phyloP scores from a whole-genome alignment of 2,888 invertebrate genomes.

The Nesidiocoris tenuis region DNA sequence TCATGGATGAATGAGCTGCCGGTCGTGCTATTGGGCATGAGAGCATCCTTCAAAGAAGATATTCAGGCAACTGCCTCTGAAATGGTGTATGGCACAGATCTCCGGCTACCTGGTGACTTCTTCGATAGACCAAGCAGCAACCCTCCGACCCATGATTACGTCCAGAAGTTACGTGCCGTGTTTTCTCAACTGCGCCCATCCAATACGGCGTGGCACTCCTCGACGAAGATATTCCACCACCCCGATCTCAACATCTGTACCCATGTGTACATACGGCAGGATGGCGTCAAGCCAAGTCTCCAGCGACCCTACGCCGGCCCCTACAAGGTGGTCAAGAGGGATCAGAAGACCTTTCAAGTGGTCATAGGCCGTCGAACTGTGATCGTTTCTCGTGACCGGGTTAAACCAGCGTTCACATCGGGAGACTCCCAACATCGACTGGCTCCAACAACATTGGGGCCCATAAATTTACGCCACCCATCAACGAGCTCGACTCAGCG shows the following conservation, averaged over 20 bases:
- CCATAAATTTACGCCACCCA: not conserved
- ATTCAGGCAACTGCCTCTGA: not conserved
- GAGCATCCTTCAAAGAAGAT: constrained; percentile 32
- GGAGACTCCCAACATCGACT: not conserved
- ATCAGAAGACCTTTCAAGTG: constrained; percentile 5
- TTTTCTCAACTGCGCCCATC: constrained; percentile 4
- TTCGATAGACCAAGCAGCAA: not conserved
- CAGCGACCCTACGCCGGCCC: constrained; percentile 42
- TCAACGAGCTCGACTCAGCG: not conserved
- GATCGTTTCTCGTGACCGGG: constrained; percentile 6
- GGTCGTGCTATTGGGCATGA: constrained; percentile 18
- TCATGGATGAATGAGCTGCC: constrained; percentile 11
- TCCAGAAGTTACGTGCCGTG: not conserved
- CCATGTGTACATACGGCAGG: constrained; percentile 44
- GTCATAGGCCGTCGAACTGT: not conserved
- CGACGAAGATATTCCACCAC: not conserved
- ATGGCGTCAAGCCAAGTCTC: constrained; percentile 32
- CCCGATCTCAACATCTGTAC: constrained; percentile 17
- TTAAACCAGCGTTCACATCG: constrained; percentile 24
- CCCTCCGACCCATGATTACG: not conserved
- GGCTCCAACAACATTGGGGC: too few relatives aligned
- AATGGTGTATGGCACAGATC: constrained; percentile 4
- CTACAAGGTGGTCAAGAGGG: constrained; percentile 8
- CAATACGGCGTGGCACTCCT: not conserved
- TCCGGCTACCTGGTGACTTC: constrained; percentile 24